Evolutionary conservation across 2,888 invertebrate species (phyloP).

Genomic region (Noctuana brunneofusca): DNA sequence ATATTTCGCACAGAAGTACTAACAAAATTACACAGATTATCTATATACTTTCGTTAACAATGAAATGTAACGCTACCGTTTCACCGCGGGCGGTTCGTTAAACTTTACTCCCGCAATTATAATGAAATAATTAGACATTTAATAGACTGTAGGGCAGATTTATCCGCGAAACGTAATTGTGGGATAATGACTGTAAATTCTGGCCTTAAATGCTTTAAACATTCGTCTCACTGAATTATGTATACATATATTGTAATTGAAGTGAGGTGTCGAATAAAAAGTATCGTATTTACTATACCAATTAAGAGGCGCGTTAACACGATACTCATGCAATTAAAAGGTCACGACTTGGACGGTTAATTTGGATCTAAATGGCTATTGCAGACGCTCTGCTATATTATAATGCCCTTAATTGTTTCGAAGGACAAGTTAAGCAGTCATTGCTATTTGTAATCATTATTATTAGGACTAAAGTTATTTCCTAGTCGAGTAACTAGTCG

Average conservation of each 20-base stretch:
- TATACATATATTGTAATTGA: background rate
- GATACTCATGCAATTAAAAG: constrained; percentile 2
- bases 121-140: constrained; percentile 11
- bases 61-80: constrained; percentile 1
- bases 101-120: constrained; percentile 11
- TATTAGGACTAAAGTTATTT: too few species aligned
- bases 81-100: constrained; percentile 6
- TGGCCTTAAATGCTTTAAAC: background rate
- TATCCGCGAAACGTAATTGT: background rate
- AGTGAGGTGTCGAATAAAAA: background rate
- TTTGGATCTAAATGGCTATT: constrained; percentile 1
- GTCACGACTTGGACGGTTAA: background rate
- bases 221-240: background rate
- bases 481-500: too few species aligned
- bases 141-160: constrained; percentile 10
- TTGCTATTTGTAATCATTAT: too few species aligned
- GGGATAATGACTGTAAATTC: background rate
- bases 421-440: background rate
- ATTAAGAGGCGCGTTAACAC: background rate
- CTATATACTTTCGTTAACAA: background rate
- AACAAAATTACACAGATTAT: too few species aligned
- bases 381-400: background rate
- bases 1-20: too few species aligned
- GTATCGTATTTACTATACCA: background rate
- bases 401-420: too few species aligned